Evolutionary conservation across 2,113 vertebrate species (phyloP).

Genomic region (Anoura caudifer): DNA sequence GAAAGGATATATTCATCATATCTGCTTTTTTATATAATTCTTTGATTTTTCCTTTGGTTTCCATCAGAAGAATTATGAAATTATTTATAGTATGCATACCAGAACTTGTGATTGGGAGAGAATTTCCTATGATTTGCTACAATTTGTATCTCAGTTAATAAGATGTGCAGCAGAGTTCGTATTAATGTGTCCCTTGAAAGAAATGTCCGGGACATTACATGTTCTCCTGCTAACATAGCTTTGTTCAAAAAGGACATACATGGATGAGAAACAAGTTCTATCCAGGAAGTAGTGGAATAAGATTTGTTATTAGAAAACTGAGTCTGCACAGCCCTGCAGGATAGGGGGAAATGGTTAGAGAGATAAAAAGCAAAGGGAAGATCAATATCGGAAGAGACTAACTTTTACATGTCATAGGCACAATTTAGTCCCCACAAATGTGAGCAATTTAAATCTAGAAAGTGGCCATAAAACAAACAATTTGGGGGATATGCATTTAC

Average conservation of each 20-base stretch:
- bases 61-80: conserved; percentile 9
- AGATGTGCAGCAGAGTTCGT: neutral
- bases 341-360: neutral
- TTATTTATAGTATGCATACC: neutral
- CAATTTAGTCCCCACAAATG: neutral
- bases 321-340: neutral
- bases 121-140: neutral
- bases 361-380: neutral
- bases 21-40: neutral
- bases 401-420: neutral
- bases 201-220: neutral
- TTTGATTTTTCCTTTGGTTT: neutral
- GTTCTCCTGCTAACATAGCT: neutral
- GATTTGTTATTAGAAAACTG: neutral
- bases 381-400: neutral
- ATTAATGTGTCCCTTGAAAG: neutral
- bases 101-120: neutral
- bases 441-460: neutral
- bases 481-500: neutral
- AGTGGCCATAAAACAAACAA: neutral
- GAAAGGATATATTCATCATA: neutral
- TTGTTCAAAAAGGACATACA: neutral
- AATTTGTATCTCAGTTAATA: neutral
- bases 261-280: neutral
- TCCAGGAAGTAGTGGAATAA: neutral